Percentiles rank a stretch among this genome's conserved stretches.
phyloP scores from a whole-genome alignment of 2,888 invertebrate genomes.

The Tetranychus piercei region DNA sequence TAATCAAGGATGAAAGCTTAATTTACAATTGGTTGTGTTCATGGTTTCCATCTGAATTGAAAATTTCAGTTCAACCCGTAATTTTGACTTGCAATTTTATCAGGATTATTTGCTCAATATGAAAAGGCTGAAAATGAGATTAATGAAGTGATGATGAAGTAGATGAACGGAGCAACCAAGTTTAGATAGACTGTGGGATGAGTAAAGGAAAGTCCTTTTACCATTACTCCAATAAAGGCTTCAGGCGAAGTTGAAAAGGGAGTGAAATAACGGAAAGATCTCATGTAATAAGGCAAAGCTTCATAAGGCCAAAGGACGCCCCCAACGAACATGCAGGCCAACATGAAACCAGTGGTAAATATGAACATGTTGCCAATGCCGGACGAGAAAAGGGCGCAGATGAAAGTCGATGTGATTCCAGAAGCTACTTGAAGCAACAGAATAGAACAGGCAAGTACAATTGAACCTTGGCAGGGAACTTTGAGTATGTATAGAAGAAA shows the following conservation, averaged over 20 bases:
- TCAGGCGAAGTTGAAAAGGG: slow-evolving; percentile 2
- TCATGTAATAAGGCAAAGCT: slow-evolving; percentile 10
- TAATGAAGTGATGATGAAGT: neutral
- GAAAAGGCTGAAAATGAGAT: neutral
- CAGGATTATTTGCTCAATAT: neutral
- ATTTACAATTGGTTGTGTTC: no score
- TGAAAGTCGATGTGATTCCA: neutral
- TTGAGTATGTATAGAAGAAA: neutral
- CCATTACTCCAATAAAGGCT: slow-evolving; percentile 2
- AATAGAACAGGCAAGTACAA: neutral
- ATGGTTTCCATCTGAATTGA: no score
- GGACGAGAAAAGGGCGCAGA: slow-evolving; percentile 2
- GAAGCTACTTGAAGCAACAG: slow-evolving; percentile 2
- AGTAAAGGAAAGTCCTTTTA: neutral
- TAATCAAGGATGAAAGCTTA: no score
- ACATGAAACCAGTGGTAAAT: neutral
- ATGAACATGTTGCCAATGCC: neutral
- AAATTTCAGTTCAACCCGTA: no score
- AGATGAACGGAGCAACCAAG: neutral
- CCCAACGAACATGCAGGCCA: neutral
- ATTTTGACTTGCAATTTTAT: no score
- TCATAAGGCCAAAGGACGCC: slow-evolving; percentile 12
- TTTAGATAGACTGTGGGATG: slow-evolving; percentile 5
- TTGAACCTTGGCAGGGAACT: slow-evolving; percentile 8
- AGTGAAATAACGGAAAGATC: neutral